Percentiles rank a stretch among this genome's conserved stretches.
Conservation (phyloP, 2,888 invertebrate species). For the Cremastinae sp. region DNA sequence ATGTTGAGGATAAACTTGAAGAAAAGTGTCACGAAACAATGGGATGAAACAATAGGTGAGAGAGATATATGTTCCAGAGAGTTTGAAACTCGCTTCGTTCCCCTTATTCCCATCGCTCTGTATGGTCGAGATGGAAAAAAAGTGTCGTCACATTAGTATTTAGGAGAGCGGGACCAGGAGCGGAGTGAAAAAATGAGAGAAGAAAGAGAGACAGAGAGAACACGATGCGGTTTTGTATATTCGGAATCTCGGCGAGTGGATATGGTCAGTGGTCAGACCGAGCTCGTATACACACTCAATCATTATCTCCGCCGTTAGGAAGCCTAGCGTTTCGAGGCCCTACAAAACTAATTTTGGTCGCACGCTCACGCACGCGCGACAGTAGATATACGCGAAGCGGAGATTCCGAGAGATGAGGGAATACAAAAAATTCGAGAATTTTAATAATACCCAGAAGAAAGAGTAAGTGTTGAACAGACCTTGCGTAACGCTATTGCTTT, state of each 20-base stretch:
- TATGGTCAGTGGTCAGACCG: conserved; percentile 60
- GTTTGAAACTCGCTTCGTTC: conserved; percentile 45
- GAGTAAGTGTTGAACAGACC: not conserved
- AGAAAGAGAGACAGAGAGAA: conserved; percentile 9
- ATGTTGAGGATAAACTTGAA: too few relatives aligned
- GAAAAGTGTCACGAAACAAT: too few relatives aligned
- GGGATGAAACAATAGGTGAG: conserved; percentile 1
- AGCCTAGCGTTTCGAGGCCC: conserved; percentile 45
- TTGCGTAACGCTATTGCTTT: conserved; percentile 1
- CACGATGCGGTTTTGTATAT: conserved; percentile 18
- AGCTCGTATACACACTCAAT: conserved; percentile 47
- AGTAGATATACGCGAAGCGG: not conserved
- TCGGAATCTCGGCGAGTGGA: conserved; percentile 53
- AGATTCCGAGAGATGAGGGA: conserved; percentile 36
- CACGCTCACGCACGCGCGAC: not conserved
- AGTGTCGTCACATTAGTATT: conserved; percentile 13
- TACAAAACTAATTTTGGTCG: not conserved
- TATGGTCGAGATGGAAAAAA: conserved; percentile 22
- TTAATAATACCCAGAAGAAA: conserved; percentile 4
- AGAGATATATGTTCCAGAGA: conserved; percentile 49
- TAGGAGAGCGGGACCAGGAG: conserved; percentile 15
- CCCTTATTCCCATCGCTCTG: not conserved
- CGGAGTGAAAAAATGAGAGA: conserved; percentile 4
- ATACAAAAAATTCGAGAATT: conserved; percentile 21
- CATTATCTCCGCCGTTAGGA: conserved; percentile 57